Evolutionary conservation across 2,888 invertebrate genomes (phyloP), one percentile per base, ranked within the genome.

Genomic region (Oscheius sp.): DNA sequence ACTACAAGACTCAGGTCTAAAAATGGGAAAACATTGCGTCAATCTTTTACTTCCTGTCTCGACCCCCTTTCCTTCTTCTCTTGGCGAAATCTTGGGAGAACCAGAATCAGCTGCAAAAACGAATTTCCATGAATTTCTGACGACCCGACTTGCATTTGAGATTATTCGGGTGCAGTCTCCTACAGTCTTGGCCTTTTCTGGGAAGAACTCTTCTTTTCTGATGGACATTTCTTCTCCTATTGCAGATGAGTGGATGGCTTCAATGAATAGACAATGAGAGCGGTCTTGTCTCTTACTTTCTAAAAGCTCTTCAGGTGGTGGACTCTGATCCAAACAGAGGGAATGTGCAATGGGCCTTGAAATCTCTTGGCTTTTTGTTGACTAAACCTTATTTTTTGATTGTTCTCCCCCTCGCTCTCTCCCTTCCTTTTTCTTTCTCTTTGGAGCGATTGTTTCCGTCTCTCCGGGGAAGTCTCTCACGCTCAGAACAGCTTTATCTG

Each of bases 51-150:
- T 42, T 42, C 42, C 12, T 42, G 42, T 15, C n/a, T n/a, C n/a
- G n/a, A n/a, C n/a, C n/a, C n/a, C n/a, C n/a, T n/a, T n/a, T n/a
- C n/a, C n/a, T n/a, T n/a, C n/a, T n/a, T n/a, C n/a, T n/a, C n/a
- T n/a, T n/a, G n/a, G n/a, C n/a, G n/a, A n/a, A n/a, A n/a, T n/a
- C n/a, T n/a, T n/a, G n/a, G n/a, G n/a, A n/a, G n/a, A n/a, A n/a
- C n/a, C n/a, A n/a, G n/a, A n/a, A 42, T n/a, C 42, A 42, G 42
- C 42, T 42, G 42, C 42, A 42, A 42, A 42, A 42, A 42, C 17
- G 42, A 42, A 15, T n/a, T 42, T 42, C 17, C 42, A 42, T 42
- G 17, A 42, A 42, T 42, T 42, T 42, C 12, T 42, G 42, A 42
- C 17, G 37, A 10, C 37, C 6, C 42, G 42, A 42, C 42, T 42